Evolutionary conservation across 1,140 invertebrate species (phyloP).

Genomic region (Callitettix versicolor): DNA sequence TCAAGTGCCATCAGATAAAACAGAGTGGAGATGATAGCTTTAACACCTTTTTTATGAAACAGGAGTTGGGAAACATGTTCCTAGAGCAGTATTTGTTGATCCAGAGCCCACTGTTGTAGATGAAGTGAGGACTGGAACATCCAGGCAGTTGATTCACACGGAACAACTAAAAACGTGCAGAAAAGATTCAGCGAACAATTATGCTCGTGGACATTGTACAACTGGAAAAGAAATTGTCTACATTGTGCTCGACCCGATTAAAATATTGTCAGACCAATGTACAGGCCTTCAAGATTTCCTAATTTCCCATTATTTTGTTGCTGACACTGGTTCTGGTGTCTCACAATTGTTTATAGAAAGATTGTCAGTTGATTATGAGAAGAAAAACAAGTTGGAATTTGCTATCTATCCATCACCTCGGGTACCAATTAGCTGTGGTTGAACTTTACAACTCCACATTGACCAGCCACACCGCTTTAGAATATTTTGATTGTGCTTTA

Average conservation of each 20-base stretch:
- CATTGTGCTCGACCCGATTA: conserved; percentile 53
- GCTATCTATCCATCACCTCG: conserved; percentile 58
- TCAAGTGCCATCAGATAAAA: too few species aligned
- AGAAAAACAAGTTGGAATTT: conserved; percentile 59
- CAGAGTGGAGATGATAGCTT: too few species aligned
- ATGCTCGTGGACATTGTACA: conserved; percentile 57
- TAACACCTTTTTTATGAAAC: too few species aligned
- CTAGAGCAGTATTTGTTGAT: too few species aligned
- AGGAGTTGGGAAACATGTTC: too few species aligned
- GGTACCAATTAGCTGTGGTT: conserved; percentile 47
- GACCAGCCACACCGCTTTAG: conserved; percentile 48
- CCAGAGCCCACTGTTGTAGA: too few species aligned
- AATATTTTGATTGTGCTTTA: conserved; percentile 58
- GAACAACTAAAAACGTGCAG: conserved; percentile 51
- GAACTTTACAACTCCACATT: conserved; percentile 58
- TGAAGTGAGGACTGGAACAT: conserved; percentile 46
- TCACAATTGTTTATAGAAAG: conserved; percentile 56
- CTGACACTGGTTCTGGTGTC: conserved; percentile 74
- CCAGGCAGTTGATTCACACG: conserved; percentile 48
- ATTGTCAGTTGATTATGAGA: conserved; percentile 54
- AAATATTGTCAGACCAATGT: conserved; percentile 70
- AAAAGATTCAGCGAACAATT: conserved; percentile 58
- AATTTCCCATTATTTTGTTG: conserved; percentile 82
- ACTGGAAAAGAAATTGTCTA: conserved; percentile 68
- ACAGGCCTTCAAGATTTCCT: conserved; percentile 71